Base-by-base conservation (phyloP, 2,888 invertebrate species). In the Apoda limacodes region DNA sequence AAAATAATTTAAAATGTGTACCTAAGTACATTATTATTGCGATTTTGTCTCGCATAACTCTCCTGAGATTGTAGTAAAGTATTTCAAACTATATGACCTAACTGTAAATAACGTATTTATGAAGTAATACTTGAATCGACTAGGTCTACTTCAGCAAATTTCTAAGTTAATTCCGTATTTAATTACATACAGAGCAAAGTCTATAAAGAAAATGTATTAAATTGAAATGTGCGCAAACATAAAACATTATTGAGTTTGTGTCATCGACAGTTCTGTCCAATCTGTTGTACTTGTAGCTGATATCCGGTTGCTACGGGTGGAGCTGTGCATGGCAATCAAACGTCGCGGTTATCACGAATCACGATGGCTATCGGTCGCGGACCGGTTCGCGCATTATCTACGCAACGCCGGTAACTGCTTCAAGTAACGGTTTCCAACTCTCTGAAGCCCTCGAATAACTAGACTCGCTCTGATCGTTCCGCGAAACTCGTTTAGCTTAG, bases 361-460 rank as follows among this genome's bases (percentile, higher is more conserved):
- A 45, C 52, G 52, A 54, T 47, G 47, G 46, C 46, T 60, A 58
- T 63, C 55, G 50, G 52, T 55, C 45, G 52, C 46, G 45, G 54
- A 70, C 68, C 70, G 66, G 72, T 69, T 54, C 42, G 48, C 53
- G 54, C 50, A 63, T 65, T 69, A 68, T 65, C 63, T 59, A 60
- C 60, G 63, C 64, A 57, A 56, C 60, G 52, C 52, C 53, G 55
- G 61, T 54, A 62, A 55, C 64, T 59, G 60, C 60, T 57, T 52
- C 52, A 45, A 54, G 40, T 74, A 75, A 74, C 75, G 74, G 74
- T 72, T 69, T 50, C 57, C 48, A 33, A 40, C 50, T 52, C 55
- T 56, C 53, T 49, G 54, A 50, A 63, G 52, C 57, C 61, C 59
- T 59, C 58, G 47, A 50, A 45, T 50, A 42, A 46, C 60, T 60